Base-by-base conservation (phyloP, 2,797 vertebrate species). In the Neopelma chrysocephalum region DNA sequence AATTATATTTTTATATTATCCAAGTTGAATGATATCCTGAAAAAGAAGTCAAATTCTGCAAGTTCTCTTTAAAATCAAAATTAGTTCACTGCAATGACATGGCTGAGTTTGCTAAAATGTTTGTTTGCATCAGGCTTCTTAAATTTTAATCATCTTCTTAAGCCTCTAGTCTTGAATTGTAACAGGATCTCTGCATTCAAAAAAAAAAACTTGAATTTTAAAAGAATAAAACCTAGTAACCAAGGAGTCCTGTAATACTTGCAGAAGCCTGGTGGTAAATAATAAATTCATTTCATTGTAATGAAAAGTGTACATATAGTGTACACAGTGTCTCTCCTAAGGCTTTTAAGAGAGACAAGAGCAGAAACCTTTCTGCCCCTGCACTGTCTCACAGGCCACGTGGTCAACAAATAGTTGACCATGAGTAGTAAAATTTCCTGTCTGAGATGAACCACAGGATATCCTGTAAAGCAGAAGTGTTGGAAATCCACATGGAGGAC, bases 391-490 rank as follows among this genome's bases (percentile, higher is more conserved):
- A 70, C 22, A 62, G 61, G 34, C 43, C 36, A 70, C 0, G 0
- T 32, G 25, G 54, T 43, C 70, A 88, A 65, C n/a, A 90, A 92
- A 90, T 6, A 88, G 53, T 21, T 80, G 76, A 83, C 61, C n/a
- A 27, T 3, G 27, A 61, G 64, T 7, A 79, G 64, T 54, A 87
- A 87, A 86, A 88, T 86, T 42, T 70, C 54, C 56, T 48, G 11
- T 90, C 73, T 90, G 82, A 92, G 64, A 57, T 85, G 50, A 91
- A 76, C 87, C 87, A 96, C 31, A 69, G 87, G 62, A 87, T 82
- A 76, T 48, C 87, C 40, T 88, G 51, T 80, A 82, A 93, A 82
- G 71, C 70, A 78, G 43, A 45, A 93, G 73, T 27, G 42, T 86
- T 90, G 71, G 81, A 90, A 92, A 92, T 90, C 90, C 89, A 86